Evolutionary conservation across 2,797 vertebrate species (phyloP).

Genomic region (Sebastes nivosus): DNA sequence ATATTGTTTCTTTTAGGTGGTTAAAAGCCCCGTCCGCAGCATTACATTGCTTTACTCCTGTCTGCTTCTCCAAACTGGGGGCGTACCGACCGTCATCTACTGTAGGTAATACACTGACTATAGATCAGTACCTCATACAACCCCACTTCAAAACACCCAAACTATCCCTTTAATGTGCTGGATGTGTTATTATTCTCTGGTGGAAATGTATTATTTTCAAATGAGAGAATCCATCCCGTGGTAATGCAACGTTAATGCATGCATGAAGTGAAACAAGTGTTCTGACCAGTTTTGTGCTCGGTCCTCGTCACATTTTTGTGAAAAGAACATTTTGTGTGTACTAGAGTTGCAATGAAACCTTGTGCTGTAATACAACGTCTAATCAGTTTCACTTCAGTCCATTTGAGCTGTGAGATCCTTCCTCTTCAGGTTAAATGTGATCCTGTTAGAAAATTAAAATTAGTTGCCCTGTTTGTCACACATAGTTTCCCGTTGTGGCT

Average conservation of each 20-base stretch:
- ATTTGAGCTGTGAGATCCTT: constrained; percentile 16
- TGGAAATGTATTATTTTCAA: constrained; percentile 43
- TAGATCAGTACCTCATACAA: not conserved
- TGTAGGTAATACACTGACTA: not conserved
- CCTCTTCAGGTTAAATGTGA: constrained; percentile 11
- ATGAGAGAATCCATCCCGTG: constrained; percentile 30
- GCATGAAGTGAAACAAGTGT: constrained; percentile 49
- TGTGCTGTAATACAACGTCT: constrained; percentile 49
- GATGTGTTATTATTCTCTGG: constrained; percentile 22
- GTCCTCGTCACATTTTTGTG: constrained; percentile 34
- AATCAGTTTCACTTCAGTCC: constrained; percentile 27
- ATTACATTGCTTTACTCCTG: not conserved
- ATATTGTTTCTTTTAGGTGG: too few species aligned
- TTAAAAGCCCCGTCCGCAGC: too few species aligned
- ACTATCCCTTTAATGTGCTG: constrained; percentile 1
- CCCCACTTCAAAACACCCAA: not conserved
- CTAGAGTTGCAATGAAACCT: constrained; percentile 44
- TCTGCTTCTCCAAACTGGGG: not conserved
- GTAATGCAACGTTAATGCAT: constrained; percentile 42
- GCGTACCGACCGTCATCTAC: not conserved
- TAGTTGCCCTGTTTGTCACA: constrained; percentile 30
- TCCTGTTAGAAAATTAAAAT: constrained; percentile 46
- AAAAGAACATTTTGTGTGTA: constrained; percentile 35
- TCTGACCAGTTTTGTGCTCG: constrained; percentile 45
- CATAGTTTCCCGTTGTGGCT: constrained; percentile 6